A percentile compares a stretch with the other conserved stretches of the same genome.
Evolutionary conservation across 2,797 vertebrate species (phyloP).

Genomic region (Thaleichthys pacificus): DNA sequence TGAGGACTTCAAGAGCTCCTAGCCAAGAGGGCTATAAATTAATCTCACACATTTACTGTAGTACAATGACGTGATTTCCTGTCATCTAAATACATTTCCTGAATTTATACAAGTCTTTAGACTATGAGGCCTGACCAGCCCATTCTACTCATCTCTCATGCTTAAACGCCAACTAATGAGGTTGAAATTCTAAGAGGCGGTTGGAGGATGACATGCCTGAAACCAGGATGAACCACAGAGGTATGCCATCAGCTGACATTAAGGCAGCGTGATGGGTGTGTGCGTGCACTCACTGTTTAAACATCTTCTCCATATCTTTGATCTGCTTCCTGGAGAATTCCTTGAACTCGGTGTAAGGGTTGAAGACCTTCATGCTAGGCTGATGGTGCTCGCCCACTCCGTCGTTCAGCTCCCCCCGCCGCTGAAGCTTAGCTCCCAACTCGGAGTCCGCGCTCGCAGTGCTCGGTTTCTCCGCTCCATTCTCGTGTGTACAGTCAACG

Average conservation of each 20-base stretch:
- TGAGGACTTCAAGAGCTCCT: not conserved
- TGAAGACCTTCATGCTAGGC: conserved; percentile 85
- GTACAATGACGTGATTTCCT: too few species aligned
- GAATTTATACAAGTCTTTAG: too few species aligned
- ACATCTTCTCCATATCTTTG: conserved; percentile 94
- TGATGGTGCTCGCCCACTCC: conserved; percentile 72
- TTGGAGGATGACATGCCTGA: not conserved
- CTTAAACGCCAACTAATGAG: not conserved
- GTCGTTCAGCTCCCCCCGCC: conserved; percentile 81
- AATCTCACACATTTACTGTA: not conserved
- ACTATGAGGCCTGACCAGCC: not conserved
- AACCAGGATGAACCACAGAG: conserved; percentile 2
- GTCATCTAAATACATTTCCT: not conserved
- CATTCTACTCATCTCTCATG: not conserved
- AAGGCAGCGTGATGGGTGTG: not conserved
- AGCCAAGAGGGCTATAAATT: not conserved
- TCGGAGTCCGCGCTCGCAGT: conserved; percentile 75
- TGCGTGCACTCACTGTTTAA: conserved; percentile 84
- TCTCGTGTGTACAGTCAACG: conserved; percentile 45
- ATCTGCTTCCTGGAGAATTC: conserved; percentile 94
- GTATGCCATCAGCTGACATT: not conserved
- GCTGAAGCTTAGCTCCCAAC: conserved; percentile 80
- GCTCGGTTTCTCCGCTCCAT: conserved; percentile 61
- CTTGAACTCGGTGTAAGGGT: conserved; percentile 91
- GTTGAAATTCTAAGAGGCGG: not conserved